These are phyloP conservation scores for Rugalucina vietnamica DNA, from an alignment of 2,888 invertebrate species.

Conservation along the genomic window DNA sequence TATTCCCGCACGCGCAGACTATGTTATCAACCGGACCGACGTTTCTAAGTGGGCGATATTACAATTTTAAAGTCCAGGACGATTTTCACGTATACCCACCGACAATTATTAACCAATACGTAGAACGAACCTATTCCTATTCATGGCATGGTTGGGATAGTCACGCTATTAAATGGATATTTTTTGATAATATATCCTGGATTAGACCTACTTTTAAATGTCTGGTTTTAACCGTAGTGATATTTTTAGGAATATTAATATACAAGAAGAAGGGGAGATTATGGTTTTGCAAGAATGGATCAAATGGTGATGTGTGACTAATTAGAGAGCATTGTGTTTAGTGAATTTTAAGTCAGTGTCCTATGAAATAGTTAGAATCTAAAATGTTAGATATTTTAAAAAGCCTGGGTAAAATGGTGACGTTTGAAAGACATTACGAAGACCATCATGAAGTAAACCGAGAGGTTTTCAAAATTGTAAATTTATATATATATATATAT, in stretches of 20 bases:
- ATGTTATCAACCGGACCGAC: background rate
- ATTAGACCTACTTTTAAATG: background rate
- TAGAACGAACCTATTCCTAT: background rate
- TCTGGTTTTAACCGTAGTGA: background rate
- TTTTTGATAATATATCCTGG: background rate
- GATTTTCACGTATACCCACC: background rate
- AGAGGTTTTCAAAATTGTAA: background rate
- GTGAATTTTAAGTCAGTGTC: background rate
- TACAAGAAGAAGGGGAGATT: too few relatives aligned
- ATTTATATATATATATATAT: conserved; percentile 22
- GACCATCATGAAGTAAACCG: background rate
- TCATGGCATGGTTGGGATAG: background rate
- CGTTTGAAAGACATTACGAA: background rate
- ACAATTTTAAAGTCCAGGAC: background rate
- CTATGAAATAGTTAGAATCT: background rate
- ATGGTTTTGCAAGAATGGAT: too few relatives aligned
- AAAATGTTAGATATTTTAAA: background rate
- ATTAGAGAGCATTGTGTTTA: background rate
- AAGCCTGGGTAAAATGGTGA: background rate
- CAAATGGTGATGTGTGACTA: background rate
- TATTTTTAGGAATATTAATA: too few relatives aligned
- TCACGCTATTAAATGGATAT: background rate
- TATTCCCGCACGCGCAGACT: background rate
- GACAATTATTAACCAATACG: too few relatives aligned
- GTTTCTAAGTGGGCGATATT: background rate